Percentiles rank a stretch among this genome's conserved stretches.
phyloP scores from a whole-genome alignment of 2,888 invertebrate species.

The Lissonota sp. region DNA sequence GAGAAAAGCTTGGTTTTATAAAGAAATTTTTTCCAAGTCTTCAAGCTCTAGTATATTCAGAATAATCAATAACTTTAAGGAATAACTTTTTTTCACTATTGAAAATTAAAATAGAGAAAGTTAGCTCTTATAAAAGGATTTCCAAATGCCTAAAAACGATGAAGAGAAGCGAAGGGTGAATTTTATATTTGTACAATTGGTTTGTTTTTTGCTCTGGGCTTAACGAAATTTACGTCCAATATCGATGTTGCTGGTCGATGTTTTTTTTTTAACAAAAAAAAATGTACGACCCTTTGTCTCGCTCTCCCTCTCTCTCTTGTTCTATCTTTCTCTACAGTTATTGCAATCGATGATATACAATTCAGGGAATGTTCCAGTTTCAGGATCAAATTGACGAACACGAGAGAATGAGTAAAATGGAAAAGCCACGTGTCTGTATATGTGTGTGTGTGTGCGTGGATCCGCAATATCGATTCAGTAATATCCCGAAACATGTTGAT shows the following conservation, averaged over 20 bases:
- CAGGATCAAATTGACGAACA: background rate
- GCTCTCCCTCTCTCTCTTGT: background rate
- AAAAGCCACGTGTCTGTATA: background rate
- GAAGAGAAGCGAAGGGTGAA: too few relatives aligned
- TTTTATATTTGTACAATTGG: background rate
- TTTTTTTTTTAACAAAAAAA: background rate
- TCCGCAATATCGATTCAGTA: background rate
- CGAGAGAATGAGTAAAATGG: background rate
- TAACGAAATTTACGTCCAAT: background rate
- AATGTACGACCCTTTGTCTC: background rate
- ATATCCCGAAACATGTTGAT: constrained; percentile 3
- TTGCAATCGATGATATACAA: background rate
- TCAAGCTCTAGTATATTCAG: too few relatives aligned
- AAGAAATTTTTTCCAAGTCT: too few relatives aligned
- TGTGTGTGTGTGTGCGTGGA: background rate
- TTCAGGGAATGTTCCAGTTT: background rate
- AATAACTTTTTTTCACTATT: too few relatives aligned
- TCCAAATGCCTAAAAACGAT: too few relatives aligned
- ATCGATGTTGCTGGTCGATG: too few relatives aligned
- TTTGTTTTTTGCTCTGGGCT: background rate
- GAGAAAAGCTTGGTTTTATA: too few relatives aligned
- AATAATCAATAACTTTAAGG: too few relatives aligned
- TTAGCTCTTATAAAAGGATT: too few relatives aligned
- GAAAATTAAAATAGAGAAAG: too few relatives aligned
- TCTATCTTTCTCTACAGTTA: background rate